Conservation (phyloP, 2,113 vertebrate species). For the Tetrax tetrax region DNA sequence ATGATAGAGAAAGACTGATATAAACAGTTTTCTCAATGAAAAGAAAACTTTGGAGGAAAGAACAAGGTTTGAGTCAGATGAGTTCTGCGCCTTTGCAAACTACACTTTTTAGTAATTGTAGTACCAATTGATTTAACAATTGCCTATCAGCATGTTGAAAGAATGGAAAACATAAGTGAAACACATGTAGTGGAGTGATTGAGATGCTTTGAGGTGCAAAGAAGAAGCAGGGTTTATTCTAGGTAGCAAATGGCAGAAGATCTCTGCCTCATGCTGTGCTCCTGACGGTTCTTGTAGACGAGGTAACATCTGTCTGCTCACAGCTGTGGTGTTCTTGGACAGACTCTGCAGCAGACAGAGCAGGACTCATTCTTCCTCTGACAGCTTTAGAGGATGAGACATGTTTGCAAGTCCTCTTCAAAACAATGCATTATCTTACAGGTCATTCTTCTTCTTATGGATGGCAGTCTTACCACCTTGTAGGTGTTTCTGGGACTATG, state of each 20-base stretch:
- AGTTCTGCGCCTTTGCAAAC: neutral
- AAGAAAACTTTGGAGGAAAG: neutral
- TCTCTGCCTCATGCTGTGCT: neutral
- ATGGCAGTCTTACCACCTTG: neutral
- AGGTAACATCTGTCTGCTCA: neutral
- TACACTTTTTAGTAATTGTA: neutral
- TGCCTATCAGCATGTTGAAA: neutral
- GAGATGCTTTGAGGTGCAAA: neutral
- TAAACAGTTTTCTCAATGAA: neutral
- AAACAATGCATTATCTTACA: neutral
- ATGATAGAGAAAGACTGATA: neutral
- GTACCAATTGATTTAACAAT: neutral
- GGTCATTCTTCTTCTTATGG: neutral
- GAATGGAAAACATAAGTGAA: neutral
- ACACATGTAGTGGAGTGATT: accelerated
- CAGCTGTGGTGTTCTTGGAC: neutral
- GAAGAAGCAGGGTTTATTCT: neutral
- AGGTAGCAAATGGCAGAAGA: neutral
- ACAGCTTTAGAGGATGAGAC: neutral
- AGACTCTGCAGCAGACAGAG: neutral
- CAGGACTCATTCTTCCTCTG: neutral
- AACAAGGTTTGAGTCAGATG: neutral
- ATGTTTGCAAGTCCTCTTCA: neutral
- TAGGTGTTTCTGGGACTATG: neutral
- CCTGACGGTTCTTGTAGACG: neutral